Evolutionary conservation across 2,797 vertebrate genomes (phyloP).

Genomic region (Propithecus deckenii): DNA sequence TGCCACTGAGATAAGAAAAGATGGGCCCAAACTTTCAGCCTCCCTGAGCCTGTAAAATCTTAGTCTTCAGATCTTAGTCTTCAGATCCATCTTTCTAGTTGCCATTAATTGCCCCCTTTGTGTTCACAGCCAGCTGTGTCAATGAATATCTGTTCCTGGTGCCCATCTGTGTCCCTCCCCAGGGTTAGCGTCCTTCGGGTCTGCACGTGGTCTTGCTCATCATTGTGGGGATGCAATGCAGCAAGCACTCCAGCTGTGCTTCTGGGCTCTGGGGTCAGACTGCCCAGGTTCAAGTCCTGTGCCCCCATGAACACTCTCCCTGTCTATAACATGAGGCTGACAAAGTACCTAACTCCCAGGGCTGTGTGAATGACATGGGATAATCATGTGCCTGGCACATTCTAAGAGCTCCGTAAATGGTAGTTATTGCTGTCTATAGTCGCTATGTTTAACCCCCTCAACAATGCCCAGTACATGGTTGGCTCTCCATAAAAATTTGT

Average conservation of each 20-base stretch:
- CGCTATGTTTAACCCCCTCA: background rate
- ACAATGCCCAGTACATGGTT: background rate
- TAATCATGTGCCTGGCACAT: background rate
- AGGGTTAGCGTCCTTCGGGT: background rate
- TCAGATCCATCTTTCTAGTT: background rate
- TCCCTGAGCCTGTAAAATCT: background rate
- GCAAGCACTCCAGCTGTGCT: fast-evolving
- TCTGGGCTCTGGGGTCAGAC: background rate
- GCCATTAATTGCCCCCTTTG: background rate
- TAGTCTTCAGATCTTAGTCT: background rate
- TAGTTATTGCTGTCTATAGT: background rate
- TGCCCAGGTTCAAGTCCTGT: background rate
- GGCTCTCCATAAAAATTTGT: background rate
- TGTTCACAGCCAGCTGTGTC: background rate
- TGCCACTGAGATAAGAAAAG: background rate
- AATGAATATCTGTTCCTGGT: background rate
- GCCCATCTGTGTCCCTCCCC: background rate
- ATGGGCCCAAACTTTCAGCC: background rate
- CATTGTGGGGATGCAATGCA: background rate
- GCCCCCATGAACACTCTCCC: background rate
- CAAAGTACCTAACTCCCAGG: background rate
- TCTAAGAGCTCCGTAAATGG: background rate
- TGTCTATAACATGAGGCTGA: background rate
- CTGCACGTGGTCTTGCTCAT: background rate
- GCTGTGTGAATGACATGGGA: background rate